Base-by-base conservation (phyloP, 2,797 vertebrate genomes). In the Momotus momota region DNA sequence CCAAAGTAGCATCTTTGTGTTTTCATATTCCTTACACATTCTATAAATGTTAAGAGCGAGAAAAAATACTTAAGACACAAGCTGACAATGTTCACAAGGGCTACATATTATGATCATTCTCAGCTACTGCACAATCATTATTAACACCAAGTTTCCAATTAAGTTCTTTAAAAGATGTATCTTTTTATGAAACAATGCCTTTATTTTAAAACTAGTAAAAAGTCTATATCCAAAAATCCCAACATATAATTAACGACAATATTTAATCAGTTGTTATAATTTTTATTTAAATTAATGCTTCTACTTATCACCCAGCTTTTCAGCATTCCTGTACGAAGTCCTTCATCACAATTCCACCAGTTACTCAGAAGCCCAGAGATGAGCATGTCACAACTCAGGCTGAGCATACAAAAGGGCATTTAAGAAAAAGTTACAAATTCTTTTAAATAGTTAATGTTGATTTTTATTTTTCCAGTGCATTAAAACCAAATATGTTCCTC, bases 361-460 rank as follows among this genome's bases (percentile, higher is more conserved):
- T 23, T 25, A 13, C 18, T 54, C 21, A 33, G 19, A 72, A 31
- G 20, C 7, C 41, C 51, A 49, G 19, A 75, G 17, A 51, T 4
- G 3, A 9, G 4, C 35, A 67, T 4, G 2, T 4, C 79, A 33
- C 25, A 70, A 52, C 13, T 25, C 31, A 25, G 17, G 15, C 22
- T 74, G 15, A 66, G 25, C 19, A 25, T 9, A 27, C 3, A 43
- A 25, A 57, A 40, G 5, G 15, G 7, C 6, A 49, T 0, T 0
- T 7, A 57, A 4, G 8, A 23, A 62, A 65, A 27, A 27, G 5
- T 21, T 26, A 26, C 8, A 43, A 15, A 7, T 29, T 45, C 26
- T 78, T 80, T 49, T 18, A 72, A 7, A 19, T 1, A 8, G 9
- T 6, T 5, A 60, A 52, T 4, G 3, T 26, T 62, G 27, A 15